Percentiles rank a stretch among this genome's conserved stretches.
Conservation (phyloP, 2,797 vertebrate species). For the Gymnoscopelus microlampas region DNA sequence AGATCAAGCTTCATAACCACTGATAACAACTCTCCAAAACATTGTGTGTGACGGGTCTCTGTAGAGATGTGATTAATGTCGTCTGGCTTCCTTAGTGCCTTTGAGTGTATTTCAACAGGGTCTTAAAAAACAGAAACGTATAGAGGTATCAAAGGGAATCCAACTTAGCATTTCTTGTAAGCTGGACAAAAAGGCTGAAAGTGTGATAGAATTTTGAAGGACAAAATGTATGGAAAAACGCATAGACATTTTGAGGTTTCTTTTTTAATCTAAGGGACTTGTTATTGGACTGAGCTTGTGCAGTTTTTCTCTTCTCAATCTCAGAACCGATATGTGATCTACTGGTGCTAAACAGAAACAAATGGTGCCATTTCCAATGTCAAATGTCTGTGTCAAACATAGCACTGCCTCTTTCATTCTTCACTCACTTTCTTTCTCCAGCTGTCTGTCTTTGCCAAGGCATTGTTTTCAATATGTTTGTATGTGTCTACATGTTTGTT, state of each 20-base stretch:
- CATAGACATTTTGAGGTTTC: slow-evolving; percentile 31
- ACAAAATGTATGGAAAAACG: slow-evolving; percentile 26
- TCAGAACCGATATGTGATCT: slow-evolving; percentile 85
- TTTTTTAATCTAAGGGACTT: slow-evolving; percentile 57
- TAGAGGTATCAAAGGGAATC: slow-evolving; percentile 37
- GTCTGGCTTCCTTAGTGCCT: slow-evolving; percentile 85
- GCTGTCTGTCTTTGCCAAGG: slow-evolving; percentile 58
- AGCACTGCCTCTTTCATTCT: slow-evolving; percentile 72
- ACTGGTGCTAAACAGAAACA: slow-evolving; percentile 86
- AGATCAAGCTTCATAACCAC: background rate
- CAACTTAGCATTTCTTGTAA: slow-evolving; percentile 44
- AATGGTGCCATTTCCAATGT: slow-evolving; percentile 78
- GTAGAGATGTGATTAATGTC: slow-evolving; percentile 60
- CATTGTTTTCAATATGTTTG: slow-evolving; percentile 38
- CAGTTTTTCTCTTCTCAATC: slow-evolving; percentile 89
- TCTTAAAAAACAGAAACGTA: slow-evolving; percentile 58
- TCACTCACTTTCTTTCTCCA: slow-evolving; percentile 55
- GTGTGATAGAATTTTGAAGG: slow-evolving; percentile 47
- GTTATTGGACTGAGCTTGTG: slow-evolving; percentile 75
- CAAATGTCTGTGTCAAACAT: slow-evolving; percentile 75
- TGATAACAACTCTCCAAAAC: no score
- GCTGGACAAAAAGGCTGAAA: slow-evolving; percentile 43
- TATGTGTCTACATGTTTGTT: slow-evolving; percentile 68
- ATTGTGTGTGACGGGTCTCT: slow-evolving; percentile 22
- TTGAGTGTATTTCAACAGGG: slow-evolving; percentile 81